Conservation (phyloP, 1,140 invertebrate genomes). For the Pseudomyrmex gracilis region DNA sequence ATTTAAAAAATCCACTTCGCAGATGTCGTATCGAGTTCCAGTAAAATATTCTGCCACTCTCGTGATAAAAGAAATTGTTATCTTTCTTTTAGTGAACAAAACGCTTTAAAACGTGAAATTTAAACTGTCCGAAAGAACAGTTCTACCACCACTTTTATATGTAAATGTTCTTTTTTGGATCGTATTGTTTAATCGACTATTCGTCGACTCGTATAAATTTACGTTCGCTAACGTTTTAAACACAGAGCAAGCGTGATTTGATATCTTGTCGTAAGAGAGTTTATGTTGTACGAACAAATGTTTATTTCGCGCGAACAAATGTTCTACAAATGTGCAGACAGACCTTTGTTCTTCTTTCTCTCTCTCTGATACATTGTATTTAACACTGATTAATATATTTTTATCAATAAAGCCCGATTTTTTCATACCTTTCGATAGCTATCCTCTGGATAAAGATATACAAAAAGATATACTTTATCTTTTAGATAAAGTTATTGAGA, state of each 20-base stretch:
- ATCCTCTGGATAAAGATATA: too few species aligned
- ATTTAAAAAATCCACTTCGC: too few species aligned
- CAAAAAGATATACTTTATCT: too few species aligned
- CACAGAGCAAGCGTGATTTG: not conserved
- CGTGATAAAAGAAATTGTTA: constrained; percentile 11
- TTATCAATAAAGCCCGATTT: too few species aligned
- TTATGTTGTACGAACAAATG: not conserved
- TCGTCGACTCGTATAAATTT: not conserved
- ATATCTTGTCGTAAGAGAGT: not conserved
- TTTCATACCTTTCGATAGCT: too few species aligned
- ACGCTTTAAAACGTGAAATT: constrained; percentile 17
- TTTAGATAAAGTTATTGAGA: too few species aligned
- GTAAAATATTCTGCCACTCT: not conserved
- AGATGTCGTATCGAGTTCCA: not conserved
- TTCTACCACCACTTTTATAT: not conserved
- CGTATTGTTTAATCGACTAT: constrained; percentile 63
- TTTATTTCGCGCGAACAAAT: too few species aligned
- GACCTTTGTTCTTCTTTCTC: too few species aligned
- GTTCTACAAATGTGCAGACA: too few species aligned
- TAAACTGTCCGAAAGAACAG: constrained; percentile 16
- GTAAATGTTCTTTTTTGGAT: not conserved
- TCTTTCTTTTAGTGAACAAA: constrained; percentile 10
- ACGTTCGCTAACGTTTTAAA: constrained; percentile 8
- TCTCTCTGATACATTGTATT: too few species aligned
- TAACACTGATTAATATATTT: too few species aligned